Percentiles rank a stretch among this genome's conserved stretches.
phyloP scores from a whole-genome alignment of 2,888 invertebrate genomes.

The Schizotus pectinicornis region DNA sequence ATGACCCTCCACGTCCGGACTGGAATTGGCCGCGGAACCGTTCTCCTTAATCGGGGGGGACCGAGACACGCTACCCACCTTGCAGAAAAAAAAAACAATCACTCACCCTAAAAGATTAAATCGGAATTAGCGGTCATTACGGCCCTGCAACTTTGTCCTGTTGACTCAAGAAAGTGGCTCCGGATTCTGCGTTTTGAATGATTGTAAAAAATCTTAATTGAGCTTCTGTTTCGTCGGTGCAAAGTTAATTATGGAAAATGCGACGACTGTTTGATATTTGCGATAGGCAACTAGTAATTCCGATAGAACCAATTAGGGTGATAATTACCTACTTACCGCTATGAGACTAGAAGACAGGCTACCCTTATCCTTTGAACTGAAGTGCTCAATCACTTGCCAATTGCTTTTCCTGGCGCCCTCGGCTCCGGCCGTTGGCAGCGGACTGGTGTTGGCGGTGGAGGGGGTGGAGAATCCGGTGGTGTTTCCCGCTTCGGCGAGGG shows the following conservation, averaged over 20 bases:
- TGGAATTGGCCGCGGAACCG: constrained; percentile 51
- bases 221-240: background rate
- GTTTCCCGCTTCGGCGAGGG: constrained; percentile 47
- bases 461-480: constrained; percentile 44
- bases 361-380: constrained; percentile 66
- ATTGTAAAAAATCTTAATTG: too few relatives aligned
- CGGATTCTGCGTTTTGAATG: too few relatives aligned
- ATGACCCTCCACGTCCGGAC: constrained; percentile 51
- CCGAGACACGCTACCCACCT: constrained; percentile 53
- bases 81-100: constrained; percentile 33
- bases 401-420: constrained; percentile 79
- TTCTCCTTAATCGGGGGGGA: constrained; percentile 49
- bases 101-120: background rate
- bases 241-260: background rate
- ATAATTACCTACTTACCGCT: constrained; percentile 61
- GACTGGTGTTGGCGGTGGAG: constrained; percentile 48
- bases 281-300: too few relatives aligned
- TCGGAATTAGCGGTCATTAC: background rate
- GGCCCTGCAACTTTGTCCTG: too few relatives aligned
- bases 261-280: too few relatives aligned
- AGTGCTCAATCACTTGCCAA: constrained; percentile 92
- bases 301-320: background rate
- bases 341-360: constrained; percentile 69
- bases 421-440: constrained; percentile 41
- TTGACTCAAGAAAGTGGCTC: too few relatives aligned